Percentiles rank a stretch among this genome's conserved stretches.
These are phyloP conservation scores for Blastomussa wellsi DNA, from an alignment of 92 coral and sea anemone genomes.

Conservation along the genomic window DNA sequence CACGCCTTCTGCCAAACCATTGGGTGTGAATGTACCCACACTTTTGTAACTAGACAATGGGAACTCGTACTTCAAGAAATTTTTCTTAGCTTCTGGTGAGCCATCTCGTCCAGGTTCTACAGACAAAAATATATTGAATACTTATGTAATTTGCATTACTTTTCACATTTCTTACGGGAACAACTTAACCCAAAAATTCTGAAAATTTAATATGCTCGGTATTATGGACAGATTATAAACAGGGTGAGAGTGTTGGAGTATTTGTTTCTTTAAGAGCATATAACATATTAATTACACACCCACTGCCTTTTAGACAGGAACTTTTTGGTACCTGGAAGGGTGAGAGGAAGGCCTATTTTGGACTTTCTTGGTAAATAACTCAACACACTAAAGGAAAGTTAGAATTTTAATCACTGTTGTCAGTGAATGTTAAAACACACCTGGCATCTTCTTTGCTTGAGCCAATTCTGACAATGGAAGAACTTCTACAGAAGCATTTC, in stretches of 20 bases:
- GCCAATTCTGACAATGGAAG: slow-evolving; percentile 62
- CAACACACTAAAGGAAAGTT: background rate
- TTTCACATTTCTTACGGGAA: background rate
- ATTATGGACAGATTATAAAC: too few species aligned
- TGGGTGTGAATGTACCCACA: slow-evolving; percentile 69
- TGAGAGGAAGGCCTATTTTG: too few species aligned
- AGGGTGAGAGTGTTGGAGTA: too few species aligned
- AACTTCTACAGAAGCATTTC: slow-evolving; percentile 91
- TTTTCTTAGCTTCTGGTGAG: slow-evolving; percentile 84
- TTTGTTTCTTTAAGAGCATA: too few species aligned
- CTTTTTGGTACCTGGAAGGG: too few species aligned
- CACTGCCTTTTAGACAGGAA: too few species aligned
- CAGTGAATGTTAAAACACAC: slow-evolving; percentile 32
- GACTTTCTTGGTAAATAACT: too few species aligned
- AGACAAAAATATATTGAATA: background rate
- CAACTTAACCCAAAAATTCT: too few species aligned
- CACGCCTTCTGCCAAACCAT: slow-evolving; percentile 77
- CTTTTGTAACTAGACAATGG: slow-evolving; percentile 65
- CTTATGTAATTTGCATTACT: background rate
- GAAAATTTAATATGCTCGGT: too few species aligned
- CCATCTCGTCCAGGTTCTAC: slow-evolving; percentile 57
- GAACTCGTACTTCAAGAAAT: slow-evolving; percentile 72
- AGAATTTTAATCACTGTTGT: background rate
- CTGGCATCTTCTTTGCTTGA: slow-evolving; percentile 62
- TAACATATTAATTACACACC: too few species aligned